Conservation (phyloP, 2,113 vertebrate species). For the Raphicerus campestris region DNA sequence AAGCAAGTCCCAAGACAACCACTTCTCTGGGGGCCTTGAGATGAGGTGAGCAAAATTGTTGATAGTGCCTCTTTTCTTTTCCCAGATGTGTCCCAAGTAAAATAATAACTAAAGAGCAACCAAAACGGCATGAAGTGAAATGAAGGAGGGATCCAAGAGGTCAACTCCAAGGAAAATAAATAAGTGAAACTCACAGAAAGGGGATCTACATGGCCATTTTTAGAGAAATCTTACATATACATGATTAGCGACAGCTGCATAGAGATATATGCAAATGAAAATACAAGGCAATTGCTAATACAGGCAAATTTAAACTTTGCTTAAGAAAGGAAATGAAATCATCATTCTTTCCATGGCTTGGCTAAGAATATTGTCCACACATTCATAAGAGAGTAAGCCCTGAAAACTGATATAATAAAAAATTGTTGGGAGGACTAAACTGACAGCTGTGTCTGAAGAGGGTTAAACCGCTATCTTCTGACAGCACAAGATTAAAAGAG, state of each 20-base stretch:
- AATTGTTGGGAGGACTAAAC: fast-evolving
- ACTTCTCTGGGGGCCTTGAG: fast-evolving
- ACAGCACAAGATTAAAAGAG: not conserved
- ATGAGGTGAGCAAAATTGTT: not conserved
- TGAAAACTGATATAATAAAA: not conserved
- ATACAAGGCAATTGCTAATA: fast-evolving
- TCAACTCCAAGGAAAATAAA: no score
- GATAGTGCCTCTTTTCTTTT: not conserved
- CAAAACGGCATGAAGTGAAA: no score
- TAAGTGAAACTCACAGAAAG: not conserved
- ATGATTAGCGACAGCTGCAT: fast-evolving
- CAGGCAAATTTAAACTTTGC: not conserved
- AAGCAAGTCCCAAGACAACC: not conserved
- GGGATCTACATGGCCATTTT: fast-evolving
- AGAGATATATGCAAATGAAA: not conserved
- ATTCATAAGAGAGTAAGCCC: fast-evolving
- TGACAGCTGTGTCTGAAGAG: fast-evolving
- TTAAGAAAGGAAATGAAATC: not conserved
- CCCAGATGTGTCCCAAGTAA: not conserved
- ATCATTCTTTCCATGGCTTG: fast-evolving
- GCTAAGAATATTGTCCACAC: fast-evolving
- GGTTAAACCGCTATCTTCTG: fast-evolving
- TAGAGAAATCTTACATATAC: not conserved
- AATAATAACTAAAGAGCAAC: not conserved
- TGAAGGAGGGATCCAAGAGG: no score